These are phyloP conservation scores for Bruchidius siliquastri DNA, from an alignment of 2,888 invertebrate genomes.

Conservation along the genomic window DNA sequence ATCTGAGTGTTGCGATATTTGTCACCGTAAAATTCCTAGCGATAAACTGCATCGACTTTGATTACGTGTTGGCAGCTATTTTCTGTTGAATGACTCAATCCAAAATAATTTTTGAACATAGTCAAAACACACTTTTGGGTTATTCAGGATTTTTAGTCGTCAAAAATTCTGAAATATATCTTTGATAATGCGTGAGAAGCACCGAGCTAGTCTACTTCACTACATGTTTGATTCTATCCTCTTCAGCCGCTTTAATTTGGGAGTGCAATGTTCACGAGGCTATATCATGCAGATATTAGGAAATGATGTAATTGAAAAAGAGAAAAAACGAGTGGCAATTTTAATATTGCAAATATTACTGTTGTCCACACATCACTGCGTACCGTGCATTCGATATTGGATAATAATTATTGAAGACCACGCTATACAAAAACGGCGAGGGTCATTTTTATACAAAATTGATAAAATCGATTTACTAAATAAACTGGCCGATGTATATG, in stretches of 20 bases:
- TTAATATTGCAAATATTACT: not conserved
- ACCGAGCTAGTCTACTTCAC: too few species aligned
- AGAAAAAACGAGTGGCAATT: not conserved
- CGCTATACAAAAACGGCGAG: not conserved
- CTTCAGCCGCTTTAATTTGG: not conserved
- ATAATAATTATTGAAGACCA: not conserved
- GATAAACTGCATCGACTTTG: too few species aligned
- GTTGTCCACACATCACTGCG: not conserved
- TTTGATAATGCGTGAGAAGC: too few species aligned
- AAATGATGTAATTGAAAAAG: not conserved
- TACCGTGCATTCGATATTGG: not conserved
- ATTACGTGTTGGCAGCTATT: too few species aligned
- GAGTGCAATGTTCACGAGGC: not conserved
- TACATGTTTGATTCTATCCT: not conserved
- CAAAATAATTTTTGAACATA: too few species aligned
- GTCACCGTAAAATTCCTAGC: too few species aligned
- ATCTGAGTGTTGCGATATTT: too few species aligned
- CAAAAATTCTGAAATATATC: too few species aligned
- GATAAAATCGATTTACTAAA: not conserved
- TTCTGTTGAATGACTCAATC: too few species aligned
- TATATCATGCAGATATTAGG: not conserved
- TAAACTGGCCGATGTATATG: not conserved
- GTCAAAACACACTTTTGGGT: too few species aligned
- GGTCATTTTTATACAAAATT: not conserved
- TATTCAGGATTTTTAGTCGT: too few species aligned